Evolutionary conservation across 2,797 vertebrate species (phyloP).

Genomic region (Alectoris magna): DNA sequence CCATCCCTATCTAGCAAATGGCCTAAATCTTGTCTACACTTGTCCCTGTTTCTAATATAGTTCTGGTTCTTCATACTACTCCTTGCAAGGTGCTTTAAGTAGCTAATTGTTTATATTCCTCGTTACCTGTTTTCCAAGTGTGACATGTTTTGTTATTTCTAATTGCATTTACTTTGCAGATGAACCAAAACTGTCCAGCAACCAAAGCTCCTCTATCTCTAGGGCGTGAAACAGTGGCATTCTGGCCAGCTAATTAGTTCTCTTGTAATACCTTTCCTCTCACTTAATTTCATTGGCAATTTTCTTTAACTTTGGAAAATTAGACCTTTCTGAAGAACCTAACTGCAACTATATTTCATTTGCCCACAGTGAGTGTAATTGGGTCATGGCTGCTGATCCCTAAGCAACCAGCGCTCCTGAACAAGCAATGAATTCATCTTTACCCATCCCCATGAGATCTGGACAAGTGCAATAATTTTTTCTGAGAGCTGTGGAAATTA

Average conservation of each 20-base stretch:
- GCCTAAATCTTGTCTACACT: not conserved
- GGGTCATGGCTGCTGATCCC: not conserved
- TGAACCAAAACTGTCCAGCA: not conserved
- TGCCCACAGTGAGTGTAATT: not conserved
- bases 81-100: not conserved
- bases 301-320: constrained; percentile 47
- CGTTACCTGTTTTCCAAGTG: not conserved
- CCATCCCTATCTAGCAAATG: not conserved
- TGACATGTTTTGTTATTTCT: constrained; percentile 10
- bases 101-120: not conserved
- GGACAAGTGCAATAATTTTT: not conserved
- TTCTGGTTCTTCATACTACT: not conserved
- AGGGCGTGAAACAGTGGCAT: not conserved
- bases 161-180: not conserved
- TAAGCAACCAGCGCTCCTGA: not conserved
- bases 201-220: not conserved
- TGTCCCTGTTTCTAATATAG: not conserved
- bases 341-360: constrained; percentile 14
- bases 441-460: constrained; percentile 24
- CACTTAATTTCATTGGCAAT: constrained; percentile 45
- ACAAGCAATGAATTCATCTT: constrained; percentile 45
- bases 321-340: constrained; percentile 16
- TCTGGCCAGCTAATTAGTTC: constrained; percentile 35
- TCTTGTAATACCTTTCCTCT: constrained; percentile 15
- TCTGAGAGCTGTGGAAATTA: not conserved